Conservation (phyloP, 2,113 vertebrate species). For the Pterocles gutturalis region DNA sequence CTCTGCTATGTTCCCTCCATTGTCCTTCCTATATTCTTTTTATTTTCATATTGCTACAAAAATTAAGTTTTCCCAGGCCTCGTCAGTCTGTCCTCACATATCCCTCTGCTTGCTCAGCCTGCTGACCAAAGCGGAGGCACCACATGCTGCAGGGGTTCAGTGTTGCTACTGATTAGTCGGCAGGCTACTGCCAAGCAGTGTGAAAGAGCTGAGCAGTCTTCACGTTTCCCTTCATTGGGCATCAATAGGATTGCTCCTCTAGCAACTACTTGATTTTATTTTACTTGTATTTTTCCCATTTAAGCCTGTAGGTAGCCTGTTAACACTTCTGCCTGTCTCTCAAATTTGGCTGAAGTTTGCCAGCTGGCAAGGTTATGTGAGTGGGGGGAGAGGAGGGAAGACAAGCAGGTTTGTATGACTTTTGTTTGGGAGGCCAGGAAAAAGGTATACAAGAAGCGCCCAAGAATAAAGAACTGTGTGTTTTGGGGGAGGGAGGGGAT, state of each 20-base stretch:
- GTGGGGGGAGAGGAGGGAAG: neutral
- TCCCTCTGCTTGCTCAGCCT: neutral
- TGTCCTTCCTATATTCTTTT: neutral
- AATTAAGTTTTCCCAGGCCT: neutral
- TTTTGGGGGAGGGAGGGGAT: neutral
- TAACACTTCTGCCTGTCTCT: neutral
- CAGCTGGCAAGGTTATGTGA: neutral
- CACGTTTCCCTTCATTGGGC: neutral
- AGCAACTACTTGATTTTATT: neutral
- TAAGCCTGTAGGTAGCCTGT: neutral
- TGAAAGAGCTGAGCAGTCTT: neutral
- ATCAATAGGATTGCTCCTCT: neutral
- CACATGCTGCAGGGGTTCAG: neutral
- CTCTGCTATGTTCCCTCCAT: neutral
- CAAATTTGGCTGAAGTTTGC: neutral
- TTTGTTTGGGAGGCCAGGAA: neutral
- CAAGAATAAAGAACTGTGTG: neutral
- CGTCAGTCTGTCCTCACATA: accelerated
- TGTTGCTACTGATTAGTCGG: neutral
- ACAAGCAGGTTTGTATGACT: neutral
- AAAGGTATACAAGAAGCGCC: neutral
- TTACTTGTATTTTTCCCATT: neutral
- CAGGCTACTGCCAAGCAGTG: neutral
- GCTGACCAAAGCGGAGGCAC: neutral
- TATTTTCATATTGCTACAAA: neutral